Base-by-base conservation (phyloP, 2,797 vertebrate species). In the Chelon labrosus region DNA sequence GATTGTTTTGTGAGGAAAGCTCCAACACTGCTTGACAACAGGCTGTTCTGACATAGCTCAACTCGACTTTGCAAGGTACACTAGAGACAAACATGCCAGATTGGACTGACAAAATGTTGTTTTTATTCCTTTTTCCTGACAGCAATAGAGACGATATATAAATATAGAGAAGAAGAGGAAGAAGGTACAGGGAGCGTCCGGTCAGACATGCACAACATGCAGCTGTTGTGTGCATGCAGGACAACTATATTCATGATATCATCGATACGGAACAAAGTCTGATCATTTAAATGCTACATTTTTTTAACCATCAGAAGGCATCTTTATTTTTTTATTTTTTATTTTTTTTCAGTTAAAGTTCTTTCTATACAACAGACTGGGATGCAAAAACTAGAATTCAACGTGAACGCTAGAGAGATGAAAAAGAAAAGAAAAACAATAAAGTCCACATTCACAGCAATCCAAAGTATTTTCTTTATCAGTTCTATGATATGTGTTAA, bases 281-380 rank as follows among this genome's bases (percentile, higher is more conserved):
- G 59, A 70, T 85, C 70, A 82, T 88, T 91, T 60, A 89, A 90
- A 91, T 92, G 91, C 92, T 93, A 92, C 92, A 92, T 92, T 82
- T 88, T 82, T 87, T 80, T 38, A 61, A 79, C 63, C 59, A 78
- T 83, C 27, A 79, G 73, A 83, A 76, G 55, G 77, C 49, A 51
- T 49, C 4, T 39, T 61, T 65, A 11, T 59, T 63, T 63, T 46
- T 62, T 57, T 73, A 46, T 47, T 73, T 1, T 27, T 27, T n/a
- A n/a, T n/a, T 58, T n/a, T 60, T 65, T 75, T 70, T 60, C 16
- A 85, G 42, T 78, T 77, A 58, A 85, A 82, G 58, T 73, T 76
- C 73, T 85, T 72, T 68, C 70, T 69, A 65, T 86, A 88, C 61
- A 86, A 80, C 78, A 85, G 78, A 61, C 56, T 42, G 47, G 65